These are phyloP conservation scores for Struthidea cinerea DNA, from an alignment of 2,113 vertebrate genomes.

Conservation along the genomic window DNA sequence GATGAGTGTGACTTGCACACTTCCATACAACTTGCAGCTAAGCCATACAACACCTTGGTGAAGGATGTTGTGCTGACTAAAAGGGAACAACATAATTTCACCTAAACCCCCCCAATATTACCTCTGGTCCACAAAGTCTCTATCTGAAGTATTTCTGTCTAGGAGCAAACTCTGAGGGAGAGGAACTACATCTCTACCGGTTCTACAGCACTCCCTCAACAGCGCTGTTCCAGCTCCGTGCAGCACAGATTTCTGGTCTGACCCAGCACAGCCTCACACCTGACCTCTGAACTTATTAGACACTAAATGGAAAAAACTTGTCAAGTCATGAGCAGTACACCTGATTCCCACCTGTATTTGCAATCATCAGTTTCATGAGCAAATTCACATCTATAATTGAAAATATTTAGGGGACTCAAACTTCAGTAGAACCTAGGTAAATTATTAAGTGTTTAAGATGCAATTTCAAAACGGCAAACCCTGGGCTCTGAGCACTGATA, in stretches of 20 bases:
- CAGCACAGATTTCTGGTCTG: not conserved
- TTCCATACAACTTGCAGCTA: not conserved
- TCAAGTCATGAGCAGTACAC: not conserved
- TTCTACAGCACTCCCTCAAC: not conserved
- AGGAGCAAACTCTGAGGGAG: not conserved
- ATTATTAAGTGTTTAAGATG: not conserved
- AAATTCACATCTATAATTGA: not conserved
- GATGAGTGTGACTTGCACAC: not conserved
- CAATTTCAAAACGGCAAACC: not conserved
- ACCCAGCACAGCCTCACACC: not conserved
- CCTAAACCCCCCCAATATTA: not conserved
- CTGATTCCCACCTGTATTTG: not conserved
- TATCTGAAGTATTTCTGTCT: not conserved
- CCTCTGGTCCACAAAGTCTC: not conserved
- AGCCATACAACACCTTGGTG: not conserved
- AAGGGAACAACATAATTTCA: not conserved
- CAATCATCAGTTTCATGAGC: not conserved
- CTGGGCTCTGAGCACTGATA: not conserved
- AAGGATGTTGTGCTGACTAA: not conserved
- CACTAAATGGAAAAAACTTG: not conserved
- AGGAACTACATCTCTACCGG: not conserved
- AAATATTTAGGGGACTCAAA: not conserved
- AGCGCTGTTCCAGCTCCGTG: not conserved
- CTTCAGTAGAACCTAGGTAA: not conserved
- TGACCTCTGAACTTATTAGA: not conserved